These are phyloP conservation scores for Struthio camelus DNA, from an alignment of 2,113 vertebrate species.

Conservation along the genomic window DNA sequence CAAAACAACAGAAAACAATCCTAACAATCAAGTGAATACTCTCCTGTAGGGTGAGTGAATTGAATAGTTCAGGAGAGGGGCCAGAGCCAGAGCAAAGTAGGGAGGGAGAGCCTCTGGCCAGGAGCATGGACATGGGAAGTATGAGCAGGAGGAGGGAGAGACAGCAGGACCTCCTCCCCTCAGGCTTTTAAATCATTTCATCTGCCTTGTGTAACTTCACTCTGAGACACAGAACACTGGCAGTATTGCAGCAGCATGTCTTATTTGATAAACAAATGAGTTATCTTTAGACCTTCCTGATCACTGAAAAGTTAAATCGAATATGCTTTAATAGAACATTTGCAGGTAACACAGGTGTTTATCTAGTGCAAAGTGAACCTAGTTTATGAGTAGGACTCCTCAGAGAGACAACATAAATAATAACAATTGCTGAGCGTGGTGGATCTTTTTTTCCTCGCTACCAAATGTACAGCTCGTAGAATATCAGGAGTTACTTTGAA, in stretches of 20 bases:
- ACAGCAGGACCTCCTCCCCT: too few relatives aligned
- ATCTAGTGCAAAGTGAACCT: neutral
- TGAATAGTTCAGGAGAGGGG: neutral
- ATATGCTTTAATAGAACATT: neutral
- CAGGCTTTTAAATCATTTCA: neutral
- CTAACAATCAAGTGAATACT: fast-evolving
- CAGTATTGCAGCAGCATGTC: neutral
- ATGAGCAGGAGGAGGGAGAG: neutral
- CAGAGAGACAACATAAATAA: neutral
- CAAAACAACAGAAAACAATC: neutral
- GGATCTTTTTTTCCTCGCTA: neutral
- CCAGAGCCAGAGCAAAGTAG: too few relatives aligned
- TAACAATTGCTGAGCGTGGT: neutral
- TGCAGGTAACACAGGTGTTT: neutral
- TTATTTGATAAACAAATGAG: neutral
- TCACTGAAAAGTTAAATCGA: neutral
- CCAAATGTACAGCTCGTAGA: neutral
- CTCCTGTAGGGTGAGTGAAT: neutral
- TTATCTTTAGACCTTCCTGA: neutral
- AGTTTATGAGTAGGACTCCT: neutral
- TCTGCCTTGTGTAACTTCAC: neutral
- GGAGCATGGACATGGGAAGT: neutral
- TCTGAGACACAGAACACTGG: fast-evolving
- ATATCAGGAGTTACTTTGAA: neutral
- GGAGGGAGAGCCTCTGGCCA: neutral